Conservation (phyloP, 2,113 vertebrate species). For the Nibea coibor region DNA sequence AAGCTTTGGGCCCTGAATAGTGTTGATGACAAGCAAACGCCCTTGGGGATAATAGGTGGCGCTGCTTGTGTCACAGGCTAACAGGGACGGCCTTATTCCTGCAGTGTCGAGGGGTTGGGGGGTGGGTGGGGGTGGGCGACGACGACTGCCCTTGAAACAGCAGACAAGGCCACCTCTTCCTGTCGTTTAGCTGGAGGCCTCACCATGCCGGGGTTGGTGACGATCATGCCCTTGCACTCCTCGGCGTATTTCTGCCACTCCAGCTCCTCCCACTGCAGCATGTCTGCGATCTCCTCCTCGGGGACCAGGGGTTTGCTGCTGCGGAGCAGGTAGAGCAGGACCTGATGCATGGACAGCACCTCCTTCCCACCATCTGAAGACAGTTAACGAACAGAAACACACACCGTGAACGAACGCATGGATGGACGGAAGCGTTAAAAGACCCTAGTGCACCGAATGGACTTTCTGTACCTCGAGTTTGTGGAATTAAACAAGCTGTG, state of each 20-base stretch:
- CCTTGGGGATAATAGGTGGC: constrained; percentile 67
- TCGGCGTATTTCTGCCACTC: constrained; percentile 99
- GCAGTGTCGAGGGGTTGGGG: constrained; percentile 10
- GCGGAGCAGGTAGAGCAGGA: constrained; percentile 92
- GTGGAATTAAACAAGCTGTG: constrained; percentile 12
- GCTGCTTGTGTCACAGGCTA: constrained; percentile 58
- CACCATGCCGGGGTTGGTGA: constrained; percentile 98
- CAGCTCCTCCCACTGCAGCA: constrained; percentile 98
- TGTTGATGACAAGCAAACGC: constrained; percentile 51
- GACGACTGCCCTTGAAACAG: constrained; percentile 36
- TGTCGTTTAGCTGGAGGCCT: constrained; percentile 33
- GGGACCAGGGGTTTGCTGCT: constrained; percentile 95
- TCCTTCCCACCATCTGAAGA: constrained; percentile 95
- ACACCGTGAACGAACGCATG: not conserved
- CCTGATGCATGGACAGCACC: constrained; percentile 99
- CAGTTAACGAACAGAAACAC: not conserved
- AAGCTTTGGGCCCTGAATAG: constrained; percentile 8
- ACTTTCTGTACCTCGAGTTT: not conserved
- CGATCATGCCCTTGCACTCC: constrained; percentile 99
- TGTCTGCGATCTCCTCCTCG: constrained; percentile 96
- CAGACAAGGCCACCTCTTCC: constrained; percentile 29
- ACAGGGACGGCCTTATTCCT: constrained; percentile 45
- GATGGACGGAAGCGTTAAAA: too few relatives aligned
- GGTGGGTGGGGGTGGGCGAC: not conserved
- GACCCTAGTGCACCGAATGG: too few relatives aligned